phyloP scores from a whole-genome alignment of 2,113 vertebrate genomes.

The Gavia stellata region DNA sequence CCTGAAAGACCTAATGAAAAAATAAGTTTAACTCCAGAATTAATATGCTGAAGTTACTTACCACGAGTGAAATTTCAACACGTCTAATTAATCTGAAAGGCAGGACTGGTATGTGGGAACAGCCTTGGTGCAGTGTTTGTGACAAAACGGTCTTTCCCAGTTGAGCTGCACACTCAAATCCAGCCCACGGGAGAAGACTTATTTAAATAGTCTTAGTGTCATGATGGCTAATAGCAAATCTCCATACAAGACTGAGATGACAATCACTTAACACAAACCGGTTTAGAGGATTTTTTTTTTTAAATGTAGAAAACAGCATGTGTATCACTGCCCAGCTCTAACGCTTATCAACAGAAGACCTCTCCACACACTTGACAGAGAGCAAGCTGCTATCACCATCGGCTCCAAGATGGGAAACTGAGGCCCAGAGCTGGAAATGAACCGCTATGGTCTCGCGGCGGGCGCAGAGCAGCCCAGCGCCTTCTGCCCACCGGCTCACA shows the following conservation, averaged over 20 bases:
- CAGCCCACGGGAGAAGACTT: not conserved
- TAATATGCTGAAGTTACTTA: not conserved
- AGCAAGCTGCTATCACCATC: rapidly evolving
- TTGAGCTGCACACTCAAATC: not conserved
- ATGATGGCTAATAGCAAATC: not conserved
- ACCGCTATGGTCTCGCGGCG: rapidly evolving
- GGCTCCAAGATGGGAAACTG: not conserved
- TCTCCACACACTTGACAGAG: not conserved
- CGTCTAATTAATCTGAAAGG: not conserved
- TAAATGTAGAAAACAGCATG: rapidly evolving
- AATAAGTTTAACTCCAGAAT: not conserved
- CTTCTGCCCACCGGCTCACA: not conserved
- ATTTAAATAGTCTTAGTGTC: not conserved
- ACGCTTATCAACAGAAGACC: not conserved
- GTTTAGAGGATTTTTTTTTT: not conserved
- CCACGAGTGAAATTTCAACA: not conserved
- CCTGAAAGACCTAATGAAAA: not conserved
- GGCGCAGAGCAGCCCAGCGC: not conserved
- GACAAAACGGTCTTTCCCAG: not conserved
- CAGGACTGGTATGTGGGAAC: not conserved
- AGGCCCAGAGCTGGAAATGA: not conserved
- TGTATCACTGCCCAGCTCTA: not conserved
- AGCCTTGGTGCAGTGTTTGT: not conserved
- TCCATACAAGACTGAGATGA: not conserved
- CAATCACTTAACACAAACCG: not conserved